These are phyloP conservation scores for Silurus lanzhouensis DNA, from an alignment of 2,797 vertebrate genomes.

Conservation along the genomic window DNA sequence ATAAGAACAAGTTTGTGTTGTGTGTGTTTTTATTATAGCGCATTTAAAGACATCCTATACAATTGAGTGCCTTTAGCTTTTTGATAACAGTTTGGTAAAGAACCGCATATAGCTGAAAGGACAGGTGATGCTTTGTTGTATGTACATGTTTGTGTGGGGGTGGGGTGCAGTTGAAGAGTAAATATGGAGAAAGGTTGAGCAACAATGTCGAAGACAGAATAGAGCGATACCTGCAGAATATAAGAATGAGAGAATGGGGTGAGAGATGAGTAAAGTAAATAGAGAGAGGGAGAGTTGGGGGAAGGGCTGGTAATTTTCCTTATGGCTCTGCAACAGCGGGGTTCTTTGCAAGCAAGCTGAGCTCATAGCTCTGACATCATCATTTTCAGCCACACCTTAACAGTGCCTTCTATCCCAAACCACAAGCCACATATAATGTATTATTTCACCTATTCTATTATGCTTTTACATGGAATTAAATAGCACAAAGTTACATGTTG, in stretches of 20 bases:
- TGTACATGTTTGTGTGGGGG: neutral
- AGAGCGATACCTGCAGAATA: neutral
- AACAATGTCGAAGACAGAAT: slow-evolving; percentile 24
- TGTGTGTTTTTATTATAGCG: too few species aligned
- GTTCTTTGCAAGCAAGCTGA: slow-evolving; percentile 66
- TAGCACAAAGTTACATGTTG: neutral
- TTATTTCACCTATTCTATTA: slow-evolving; percentile 7
- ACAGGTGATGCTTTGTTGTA: neutral
- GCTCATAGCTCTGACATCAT: slow-evolving; percentile 58
- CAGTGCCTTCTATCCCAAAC: slow-evolving; percentile 42
- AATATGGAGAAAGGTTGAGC: neutral
- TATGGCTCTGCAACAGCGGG: slow-evolving; percentile 66
- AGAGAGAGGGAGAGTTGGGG: slow-evolving; percentile 56
- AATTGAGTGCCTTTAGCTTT: too few species aligned
- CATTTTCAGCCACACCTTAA: slow-evolving; percentile 64
- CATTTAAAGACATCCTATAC: too few species aligned
- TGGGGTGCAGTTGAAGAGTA: neutral
- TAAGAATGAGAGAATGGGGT: slow-evolving; percentile 12
- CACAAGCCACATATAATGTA: slow-evolving; percentile 32
- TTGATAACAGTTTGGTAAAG: too few species aligned
- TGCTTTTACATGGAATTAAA: neutral
- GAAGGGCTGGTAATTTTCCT: slow-evolving; percentile 79
- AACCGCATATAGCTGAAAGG: too few species aligned
- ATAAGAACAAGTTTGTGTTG: too few species aligned
- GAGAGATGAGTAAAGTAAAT: slow-evolving; percentile 43